Base-by-base conservation (phyloP, 2,888 invertebrate genomes). In the Zygaena filipendulae region DNA sequence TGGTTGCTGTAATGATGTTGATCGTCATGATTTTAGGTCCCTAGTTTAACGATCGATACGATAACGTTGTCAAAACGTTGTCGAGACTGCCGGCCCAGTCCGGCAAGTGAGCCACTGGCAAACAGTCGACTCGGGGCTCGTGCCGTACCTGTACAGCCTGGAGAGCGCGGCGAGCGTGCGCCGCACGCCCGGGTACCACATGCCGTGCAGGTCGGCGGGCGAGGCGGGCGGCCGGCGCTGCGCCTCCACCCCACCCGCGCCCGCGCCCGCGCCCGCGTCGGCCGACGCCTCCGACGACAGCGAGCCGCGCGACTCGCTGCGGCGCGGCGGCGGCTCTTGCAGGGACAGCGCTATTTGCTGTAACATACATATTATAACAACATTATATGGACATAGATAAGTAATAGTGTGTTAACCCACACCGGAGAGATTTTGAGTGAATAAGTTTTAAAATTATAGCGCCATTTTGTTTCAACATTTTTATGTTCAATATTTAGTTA, bases 131-230 rank as follows among this genome's bases (percentile, higher is more conserved):
- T 6, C 18, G 8, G n/a, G n/a, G n/a, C n/a, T n/a, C n/a, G n/a
- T n/a, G n/a, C n/a, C n/a, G n/a, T n/a, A n/a, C n/a, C n/a, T n/a
- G 45, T 74, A 72, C 0, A 74, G 82, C 35, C 98, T 88, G 0
- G 98, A 97, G 3, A 99, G 79, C 38, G 97, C 97, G 11, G 97
- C 94, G 10, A 99, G 70, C 0, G 98, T 97, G 23, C 99, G 82
- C 10, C 98, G 83, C 0, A 99, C 97, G 0, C 95, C 97, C 0
- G 99, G 99, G 69, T 98, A 99, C 99, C 99, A 99, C 96, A 99
- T 96, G 13, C 98, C 99, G 69, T 98, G 98, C 16, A 98, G 81
- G 80, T 99, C 98, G 0, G 97, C 95, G 0, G 96, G 94, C 0
- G 94, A 93, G 54, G 88, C 88, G 5, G 54, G 63, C 8, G 75